A percentile compares a stretch with the other conserved stretches of the same genome.
phyloP scores from a whole-genome alignment of 1,140 invertebrate species.

The Tribolium madens region DNA sequence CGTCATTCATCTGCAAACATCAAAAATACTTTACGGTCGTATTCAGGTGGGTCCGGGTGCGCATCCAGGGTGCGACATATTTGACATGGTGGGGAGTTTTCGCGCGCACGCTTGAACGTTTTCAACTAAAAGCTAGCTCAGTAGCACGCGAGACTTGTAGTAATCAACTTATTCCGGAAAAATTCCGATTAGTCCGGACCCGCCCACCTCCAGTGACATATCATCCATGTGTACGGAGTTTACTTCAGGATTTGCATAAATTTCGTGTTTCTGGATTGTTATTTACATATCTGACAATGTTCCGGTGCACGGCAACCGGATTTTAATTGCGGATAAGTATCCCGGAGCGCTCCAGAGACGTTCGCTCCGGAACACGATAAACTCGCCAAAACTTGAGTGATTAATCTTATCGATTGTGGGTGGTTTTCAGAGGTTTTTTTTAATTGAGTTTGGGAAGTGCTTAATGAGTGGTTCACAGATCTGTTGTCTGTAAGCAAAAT shows the following conservation, averaged over 20 bases:
- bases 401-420: slow-evolving; percentile 14
- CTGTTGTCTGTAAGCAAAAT: neutral
- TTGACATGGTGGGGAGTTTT: slow-evolving; percentile 56
- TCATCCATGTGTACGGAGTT: slow-evolving; percentile 44
- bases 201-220: slow-evolving; percentile 53
- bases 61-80: slow-evolving; percentile 45
- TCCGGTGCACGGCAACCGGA: slow-evolving; percentile 28
- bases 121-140: slow-evolving; percentile 48
- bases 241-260: slow-evolving; percentile 23
- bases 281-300: slow-evolving; percentile 48
- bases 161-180: slow-evolving; percentile 8
- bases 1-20: slow-evolving; percentile 26
- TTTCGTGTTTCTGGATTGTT: slow-evolving; percentile 35
- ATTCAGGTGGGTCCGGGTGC: slow-evolving; percentile 45
- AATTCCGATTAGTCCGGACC: slow-evolving; percentile 49
- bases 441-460: neutral
- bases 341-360: slow-evolving; percentile 28
- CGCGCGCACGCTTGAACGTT: slow-evolving; percentile 57
- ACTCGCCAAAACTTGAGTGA: slow-evolving; percentile 29
- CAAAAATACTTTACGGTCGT: slow-evolving; percentile 34
- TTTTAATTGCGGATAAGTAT: slow-evolving; percentile 43
- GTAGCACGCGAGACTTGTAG: slow-evolving; percentile 53
- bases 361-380: slow-evolving; percentile 29
- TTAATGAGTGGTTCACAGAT: slow-evolving; percentile 3
- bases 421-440: slow-evolving; percentile 3